Conservation (phyloP, 2,888 invertebrate species). For the Drosophila pseudotalamancana region DNA sequence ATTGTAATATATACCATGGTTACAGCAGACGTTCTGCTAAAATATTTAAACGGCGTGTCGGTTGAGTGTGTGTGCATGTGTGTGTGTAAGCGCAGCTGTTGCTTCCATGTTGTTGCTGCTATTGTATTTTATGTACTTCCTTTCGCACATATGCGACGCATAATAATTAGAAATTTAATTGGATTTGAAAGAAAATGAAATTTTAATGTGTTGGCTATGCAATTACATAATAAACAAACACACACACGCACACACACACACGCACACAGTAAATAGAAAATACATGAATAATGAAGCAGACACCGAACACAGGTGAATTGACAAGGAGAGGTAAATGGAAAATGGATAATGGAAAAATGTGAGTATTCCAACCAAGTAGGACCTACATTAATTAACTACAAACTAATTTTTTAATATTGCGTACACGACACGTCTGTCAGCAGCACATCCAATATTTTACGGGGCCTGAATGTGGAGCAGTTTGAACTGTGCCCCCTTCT, state of each 20-base stretch:
- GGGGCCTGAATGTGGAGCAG: no score
- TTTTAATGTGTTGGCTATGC: conserved; percentile 61
- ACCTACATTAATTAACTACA: conserved; percentile 50
- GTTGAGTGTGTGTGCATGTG: conserved; percentile 6
- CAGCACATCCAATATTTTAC: conserved; percentile 10
- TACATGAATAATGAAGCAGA: conserved; percentile 35
- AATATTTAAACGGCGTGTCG: conserved; percentile 6
- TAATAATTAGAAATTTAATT: conserved; percentile 76
- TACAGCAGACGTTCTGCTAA: background rate
- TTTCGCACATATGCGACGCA: conserved; percentile 49
- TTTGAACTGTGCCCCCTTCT: conserved; percentile 3
- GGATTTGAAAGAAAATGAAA: conserved; percentile 71
- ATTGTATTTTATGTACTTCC: conserved; percentile 43
- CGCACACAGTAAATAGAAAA: conserved; percentile 11
- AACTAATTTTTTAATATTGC: conserved; percentile 63
- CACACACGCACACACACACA: conserved; percentile 17
- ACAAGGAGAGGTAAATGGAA: background rate
- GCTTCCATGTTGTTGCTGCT: conserved; percentile 6
- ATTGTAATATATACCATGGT: conserved; percentile 16
- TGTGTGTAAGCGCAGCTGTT: conserved; percentile 33
- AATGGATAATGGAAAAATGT: conserved; percentile 5
- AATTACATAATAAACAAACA: conserved; percentile 62
- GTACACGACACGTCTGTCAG: conserved; percentile 33
- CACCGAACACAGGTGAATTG: conserved; percentile 6
- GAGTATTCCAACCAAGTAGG: conserved; percentile 10